Evolutionary conservation across 2,797 vertebrate species (phyloP), one percentile per base, ranked within the genome.

Genomic region (Staurois parvus): DNA sequence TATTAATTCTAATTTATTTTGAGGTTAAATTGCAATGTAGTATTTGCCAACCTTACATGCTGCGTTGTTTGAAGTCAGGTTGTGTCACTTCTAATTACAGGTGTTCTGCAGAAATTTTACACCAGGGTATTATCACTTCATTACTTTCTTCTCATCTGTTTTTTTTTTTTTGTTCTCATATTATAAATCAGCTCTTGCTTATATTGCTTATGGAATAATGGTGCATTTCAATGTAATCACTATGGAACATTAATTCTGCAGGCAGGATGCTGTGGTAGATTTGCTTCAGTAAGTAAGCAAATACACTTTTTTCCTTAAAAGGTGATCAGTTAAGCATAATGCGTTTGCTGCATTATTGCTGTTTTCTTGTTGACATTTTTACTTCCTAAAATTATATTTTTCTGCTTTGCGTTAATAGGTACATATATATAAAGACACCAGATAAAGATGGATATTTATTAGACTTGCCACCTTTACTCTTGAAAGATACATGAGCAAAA

Each of bases 401-500:
- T 76, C 19, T 17, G 19, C 2, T 24, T n/a, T 42, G 12, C 24
- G 34, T 37, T n/a, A 62, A 62, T n/a, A 26, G 12, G 34, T 67
- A 32, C 64, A 64, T 70, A 34, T 78, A 52, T 79, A 32, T 66
- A 52, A 85, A 78, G 48, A 72, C 68, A 72, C 40, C 11, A 52
- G 59, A 79, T 30, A 75, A 77, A 80, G 59, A 69, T 37, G 48
- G 30, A 62, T 81, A 81, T 81, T 76, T 69, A 62, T 69, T 81
- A 68, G 40, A 68, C 9, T 64, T 56, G 34, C 28, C 3, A 3
- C 48, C 17, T 59, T 56, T 70, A 69, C 74, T 76, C 81, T 24
- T 85, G 28, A 85, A 85, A 85, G 84, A 81, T 85, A 72, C 72
- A 81, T 76, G 84, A 85, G 84, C 37, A 78, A 12, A 76, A 68